Conservation (phyloP, 2,113 vertebrate genomes). For the Heteronetta atricapilla region DNA sequence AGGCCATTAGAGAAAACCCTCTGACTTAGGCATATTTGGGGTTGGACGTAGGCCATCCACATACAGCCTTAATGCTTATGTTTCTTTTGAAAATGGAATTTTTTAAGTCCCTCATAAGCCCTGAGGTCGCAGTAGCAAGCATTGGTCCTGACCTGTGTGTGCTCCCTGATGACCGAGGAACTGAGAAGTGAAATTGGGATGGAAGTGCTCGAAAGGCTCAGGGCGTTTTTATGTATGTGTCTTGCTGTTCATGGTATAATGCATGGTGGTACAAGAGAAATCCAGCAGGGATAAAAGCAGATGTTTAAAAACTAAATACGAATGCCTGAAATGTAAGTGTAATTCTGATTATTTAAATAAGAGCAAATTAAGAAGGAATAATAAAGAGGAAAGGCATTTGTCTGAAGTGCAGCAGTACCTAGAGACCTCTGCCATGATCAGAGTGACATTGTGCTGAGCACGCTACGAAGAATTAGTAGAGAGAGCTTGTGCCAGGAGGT, state of each 20-base stretch:
- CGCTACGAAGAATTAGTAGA: background rate
- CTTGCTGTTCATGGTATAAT: background rate
- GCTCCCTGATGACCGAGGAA: background rate
- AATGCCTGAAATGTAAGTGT: background rate
- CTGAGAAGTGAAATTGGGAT: background rate
- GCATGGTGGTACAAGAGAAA: background rate
- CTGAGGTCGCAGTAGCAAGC: background rate
- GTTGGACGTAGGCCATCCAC: background rate
- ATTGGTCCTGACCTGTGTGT: background rate
- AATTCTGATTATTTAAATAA: conserved; percentile 27
- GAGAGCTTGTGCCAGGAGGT: background rate
- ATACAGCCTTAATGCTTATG: background rate
- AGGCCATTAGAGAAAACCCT: background rate
- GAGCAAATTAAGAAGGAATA: conserved; percentile 19
- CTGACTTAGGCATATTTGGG: background rate
- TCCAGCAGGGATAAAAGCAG: background rate
- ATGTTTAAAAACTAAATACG: background rate
- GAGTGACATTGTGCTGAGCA: background rate
- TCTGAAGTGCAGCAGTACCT: background rate
- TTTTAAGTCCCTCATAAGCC: background rate
- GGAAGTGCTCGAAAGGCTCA: background rate
- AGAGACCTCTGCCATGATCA: background rate
- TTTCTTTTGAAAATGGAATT: background rate
- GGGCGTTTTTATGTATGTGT: background rate
- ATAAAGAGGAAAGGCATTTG: background rate